Percentiles rank a stretch among this genome's conserved stretches.
phyloP scores from a whole-genome alignment of 2,797 vertebrate genomes.

The Sebastiscus albofasciatus region DNA sequence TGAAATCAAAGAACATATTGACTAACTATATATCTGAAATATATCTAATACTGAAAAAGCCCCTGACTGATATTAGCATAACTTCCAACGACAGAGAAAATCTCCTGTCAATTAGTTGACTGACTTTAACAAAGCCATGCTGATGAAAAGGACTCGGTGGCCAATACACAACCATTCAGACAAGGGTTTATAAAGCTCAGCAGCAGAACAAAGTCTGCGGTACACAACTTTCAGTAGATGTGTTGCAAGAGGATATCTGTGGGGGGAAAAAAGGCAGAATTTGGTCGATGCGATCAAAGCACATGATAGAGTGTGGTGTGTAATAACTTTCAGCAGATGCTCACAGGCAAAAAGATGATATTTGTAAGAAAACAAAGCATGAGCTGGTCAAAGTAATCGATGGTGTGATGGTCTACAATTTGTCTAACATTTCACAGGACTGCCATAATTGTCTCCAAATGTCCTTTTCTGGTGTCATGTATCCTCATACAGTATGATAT shows the following conservation, averaged over 20 bases:
- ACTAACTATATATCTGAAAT: not conserved
- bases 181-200: slow-evolving; percentile 4
- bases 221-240: not conserved
- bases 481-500: too few species aligned
- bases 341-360: not conserved
- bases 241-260: not conserved
- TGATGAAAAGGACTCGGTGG: slow-evolving; percentile 21
- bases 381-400: not conserved
- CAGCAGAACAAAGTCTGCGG: not conserved
- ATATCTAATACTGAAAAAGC: not conserved
- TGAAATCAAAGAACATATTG: not conserved
- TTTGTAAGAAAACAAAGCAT: not conserved
- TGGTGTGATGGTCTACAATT: not conserved
- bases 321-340: not conserved
- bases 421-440: not conserved
- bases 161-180: slow-evolving; percentile 49
- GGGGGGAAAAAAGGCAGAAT: not conserved
- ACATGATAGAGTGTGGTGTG: not conserved
- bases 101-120: slow-evolving; percentile 3
- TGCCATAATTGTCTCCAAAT: too few species aligned
- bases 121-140: slow-evolving; percentile 38
- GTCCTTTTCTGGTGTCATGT: not conserved
- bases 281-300: not conserved
- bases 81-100: not conserved
- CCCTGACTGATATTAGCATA: not conserved